Evolutionary conservation across 1,140 invertebrate species (phyloP).

Genomic region (Zaprionus africanus): DNA sequence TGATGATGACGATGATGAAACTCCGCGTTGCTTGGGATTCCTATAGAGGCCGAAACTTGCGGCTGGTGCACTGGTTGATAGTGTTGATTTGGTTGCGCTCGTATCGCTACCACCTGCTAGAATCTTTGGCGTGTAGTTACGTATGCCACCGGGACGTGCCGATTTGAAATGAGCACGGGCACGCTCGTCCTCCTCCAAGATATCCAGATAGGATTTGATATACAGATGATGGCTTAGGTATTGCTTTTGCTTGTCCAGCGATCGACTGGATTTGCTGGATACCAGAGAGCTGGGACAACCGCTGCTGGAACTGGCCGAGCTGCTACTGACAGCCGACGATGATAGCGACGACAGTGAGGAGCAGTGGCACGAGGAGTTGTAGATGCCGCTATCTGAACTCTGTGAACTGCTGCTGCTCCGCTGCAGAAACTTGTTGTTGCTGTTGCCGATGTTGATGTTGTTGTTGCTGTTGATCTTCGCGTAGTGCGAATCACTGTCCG

Average conservation of each 20-base stretch:
- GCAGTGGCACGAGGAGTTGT: slow-evolving; percentile 81
- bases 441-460: background rate
- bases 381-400: slow-evolving; percentile 80
- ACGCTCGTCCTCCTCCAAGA: slow-evolving; percentile 85
- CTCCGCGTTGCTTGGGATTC: slow-evolving; percentile 31
- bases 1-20: background rate
- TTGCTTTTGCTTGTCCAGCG: slow-evolving; percentile 85
- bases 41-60: slow-evolving; percentile 19
- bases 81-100: slow-evolving; percentile 22
- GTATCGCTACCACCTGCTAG: slow-evolving; percentile 84
- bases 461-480: slow-evolving; percentile 53
- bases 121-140: slow-evolving; percentile 89
- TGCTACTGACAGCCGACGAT: slow-evolving; percentile 63
- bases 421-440: slow-evolving; percentile 40
- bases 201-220: slow-evolving; percentile 87
- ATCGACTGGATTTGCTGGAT: slow-evolving; percentile 84
- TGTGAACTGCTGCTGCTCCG: slow-evolving; percentile 68
- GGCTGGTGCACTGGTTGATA: slow-evolving; percentile 70
- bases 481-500: slow-evolving; percentile 68
- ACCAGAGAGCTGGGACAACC: slow-evolving; percentile 61
- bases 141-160: slow-evolving; percentile 86
- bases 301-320: slow-evolving; percentile 67
- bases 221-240: slow-evolving; percentile 87
- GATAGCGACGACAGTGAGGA: slow-evolving; percentile 70
- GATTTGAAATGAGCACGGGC: slow-evolving; percentile 83